Conservation (phyloP, 2,888 invertebrate species). For the Euclidia mi region DNA sequence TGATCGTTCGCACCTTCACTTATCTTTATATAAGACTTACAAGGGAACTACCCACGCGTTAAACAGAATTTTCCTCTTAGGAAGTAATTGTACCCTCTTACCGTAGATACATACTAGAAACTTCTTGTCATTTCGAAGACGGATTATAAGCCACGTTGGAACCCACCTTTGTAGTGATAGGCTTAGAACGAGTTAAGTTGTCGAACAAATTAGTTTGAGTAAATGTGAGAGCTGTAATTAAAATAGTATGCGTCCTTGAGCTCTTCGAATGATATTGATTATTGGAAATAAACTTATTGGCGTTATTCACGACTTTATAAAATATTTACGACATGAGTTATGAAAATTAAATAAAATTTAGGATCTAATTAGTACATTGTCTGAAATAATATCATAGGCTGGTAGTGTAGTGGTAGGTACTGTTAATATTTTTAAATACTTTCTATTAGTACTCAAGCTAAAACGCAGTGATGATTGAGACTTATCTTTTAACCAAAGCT, state of each 20-base stretch:
- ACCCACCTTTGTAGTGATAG: conserved; percentile 42
- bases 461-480: no score
- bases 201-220: conserved; percentile 45
- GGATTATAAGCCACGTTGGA: conserved; percentile 46
- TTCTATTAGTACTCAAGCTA: no score
- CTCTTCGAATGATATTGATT: conserved; percentile 34
- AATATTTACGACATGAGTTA: neutral
- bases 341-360: no score
- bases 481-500: no score
- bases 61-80: conserved; percentile 33
- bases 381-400: no score
- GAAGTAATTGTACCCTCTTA: conserved; percentile 32
- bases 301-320: neutral
- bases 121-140: conserved; percentile 23
- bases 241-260: conserved; percentile 27
- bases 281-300: neutral
- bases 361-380: no score
- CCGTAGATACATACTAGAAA: conserved; percentile 13
- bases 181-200: conserved; percentile 43
- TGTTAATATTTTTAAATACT: no score
- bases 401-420: no score
- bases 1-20: conserved; percentile 55
- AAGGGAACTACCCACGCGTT: conserved; percentile 32
- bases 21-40: conserved; percentile 31
- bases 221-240: conserved; percentile 39